phyloP scores from a whole-genome alignment of 2,113 vertebrate species.

The Nothocercus nigrocapillus region DNA sequence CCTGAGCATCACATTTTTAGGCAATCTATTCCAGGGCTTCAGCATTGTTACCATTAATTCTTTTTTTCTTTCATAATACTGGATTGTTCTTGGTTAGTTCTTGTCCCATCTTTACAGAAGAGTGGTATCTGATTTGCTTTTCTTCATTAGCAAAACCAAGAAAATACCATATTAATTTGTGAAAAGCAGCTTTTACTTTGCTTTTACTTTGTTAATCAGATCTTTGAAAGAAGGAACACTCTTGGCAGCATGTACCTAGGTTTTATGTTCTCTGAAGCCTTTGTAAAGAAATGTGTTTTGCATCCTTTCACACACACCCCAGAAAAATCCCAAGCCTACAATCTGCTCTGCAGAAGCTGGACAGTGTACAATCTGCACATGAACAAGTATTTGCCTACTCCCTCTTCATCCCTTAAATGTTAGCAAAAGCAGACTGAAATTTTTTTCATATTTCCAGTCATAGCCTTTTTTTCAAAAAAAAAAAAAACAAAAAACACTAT shows the following conservation, averaged over 20 bases:
- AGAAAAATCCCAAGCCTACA: not conserved
- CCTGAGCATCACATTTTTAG: not conserved
- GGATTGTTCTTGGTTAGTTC: not conserved
- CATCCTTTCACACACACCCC: not conserved
- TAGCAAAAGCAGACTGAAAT: not conserved
- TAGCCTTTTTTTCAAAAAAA: not conserved
- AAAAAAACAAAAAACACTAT: not conserved
- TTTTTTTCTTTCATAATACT: not conserved
- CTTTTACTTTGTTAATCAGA: not conserved
- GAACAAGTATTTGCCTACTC: not conserved
- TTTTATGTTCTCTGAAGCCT: not conserved
- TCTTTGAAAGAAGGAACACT: not conserved
- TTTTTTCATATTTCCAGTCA: not conserved
- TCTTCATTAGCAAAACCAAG: not conserved
- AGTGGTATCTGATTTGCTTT: not conserved
- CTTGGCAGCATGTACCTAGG: not conserved
- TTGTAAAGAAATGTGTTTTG: not conserved
- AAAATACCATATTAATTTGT: not conserved
- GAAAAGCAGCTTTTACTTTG: not conserved
- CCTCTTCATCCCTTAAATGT: not conserved
- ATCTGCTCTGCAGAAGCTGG: not conserved
- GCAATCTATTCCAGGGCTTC: not conserved
- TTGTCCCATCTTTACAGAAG: not conserved
- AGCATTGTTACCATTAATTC: not conserved
- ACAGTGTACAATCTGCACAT: not conserved